A percentile compares a stretch with the other conserved stretches of the same genome.
Evolutionary conservation across 2,888 invertebrate species (phyloP).

Genomic region (Brachyptera risi): DNA sequence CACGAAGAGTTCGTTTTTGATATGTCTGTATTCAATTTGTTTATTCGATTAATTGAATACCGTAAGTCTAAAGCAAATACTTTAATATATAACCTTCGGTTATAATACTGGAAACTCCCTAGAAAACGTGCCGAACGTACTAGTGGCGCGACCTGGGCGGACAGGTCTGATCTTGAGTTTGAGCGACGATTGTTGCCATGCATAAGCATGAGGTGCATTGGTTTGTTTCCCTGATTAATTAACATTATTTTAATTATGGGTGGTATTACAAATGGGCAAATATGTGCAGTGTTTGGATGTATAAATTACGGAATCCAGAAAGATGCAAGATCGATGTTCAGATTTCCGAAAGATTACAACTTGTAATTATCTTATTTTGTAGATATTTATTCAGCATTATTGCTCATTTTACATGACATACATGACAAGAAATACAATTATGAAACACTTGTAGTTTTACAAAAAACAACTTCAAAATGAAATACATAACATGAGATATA

Average conservation of each 20-base stretch:
- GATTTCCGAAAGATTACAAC: background rate
- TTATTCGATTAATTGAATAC: no score
- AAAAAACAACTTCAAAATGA: no score
- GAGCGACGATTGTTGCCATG: background rate
- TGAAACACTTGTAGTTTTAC: no score
- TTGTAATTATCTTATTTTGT: background rate
- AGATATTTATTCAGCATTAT: no score
- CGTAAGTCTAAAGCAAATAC: no score
- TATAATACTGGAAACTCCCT: background rate
- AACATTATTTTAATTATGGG: background rate
- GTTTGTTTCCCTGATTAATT: background rate
- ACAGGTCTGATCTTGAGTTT: background rate
- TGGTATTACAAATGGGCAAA: background rate
- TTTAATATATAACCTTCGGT: background rate
- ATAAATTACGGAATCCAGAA: background rate
- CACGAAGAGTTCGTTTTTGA: no score
- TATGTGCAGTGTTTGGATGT: background rate
- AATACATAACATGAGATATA: no score
- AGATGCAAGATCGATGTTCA: background rate
- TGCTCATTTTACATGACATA: no score
- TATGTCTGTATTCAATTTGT: no score
- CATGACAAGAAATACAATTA: no score
- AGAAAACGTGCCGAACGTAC: background rate
- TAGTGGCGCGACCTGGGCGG: background rate
- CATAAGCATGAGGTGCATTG: background rate